These are phyloP conservation scores for Fukomys damarensis DNA, from an alignment of 2,113 vertebrate genomes.

Conservation along the genomic window DNA sequence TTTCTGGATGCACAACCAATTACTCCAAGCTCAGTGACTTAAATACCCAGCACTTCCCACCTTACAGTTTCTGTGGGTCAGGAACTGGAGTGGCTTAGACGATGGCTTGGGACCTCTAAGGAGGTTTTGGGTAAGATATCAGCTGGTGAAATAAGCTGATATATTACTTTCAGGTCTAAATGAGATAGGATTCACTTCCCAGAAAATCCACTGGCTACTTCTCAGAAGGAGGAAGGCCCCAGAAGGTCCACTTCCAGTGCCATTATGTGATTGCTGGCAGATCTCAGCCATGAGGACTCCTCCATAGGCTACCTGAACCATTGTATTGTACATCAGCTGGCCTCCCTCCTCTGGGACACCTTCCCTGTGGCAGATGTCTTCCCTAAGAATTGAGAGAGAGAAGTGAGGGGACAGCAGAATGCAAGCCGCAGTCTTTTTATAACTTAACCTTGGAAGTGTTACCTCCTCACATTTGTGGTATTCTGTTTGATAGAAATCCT, in stretches of 20 bases:
- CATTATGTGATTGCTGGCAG: accelerated
- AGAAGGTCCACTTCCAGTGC: not conserved
- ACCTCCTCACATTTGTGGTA: not conserved
- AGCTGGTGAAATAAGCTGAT: too few relatives aligned
- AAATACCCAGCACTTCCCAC: not conserved
- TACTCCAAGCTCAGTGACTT: not conserved
- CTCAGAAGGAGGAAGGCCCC: not conserved
- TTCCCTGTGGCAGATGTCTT: not conserved
- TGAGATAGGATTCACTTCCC: not conserved
- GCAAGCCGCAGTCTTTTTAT: not conserved
- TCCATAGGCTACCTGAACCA: not conserved
- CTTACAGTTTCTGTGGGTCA: not conserved
- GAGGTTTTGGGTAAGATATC: not conserved
- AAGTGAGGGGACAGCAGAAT: not conserved
- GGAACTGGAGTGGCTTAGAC: not conserved
- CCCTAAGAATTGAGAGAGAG: not conserved
- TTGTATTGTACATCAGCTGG: accelerated
- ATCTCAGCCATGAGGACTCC: too few relatives aligned
- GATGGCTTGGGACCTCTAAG: not conserved
- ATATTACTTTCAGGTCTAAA: not conserved
- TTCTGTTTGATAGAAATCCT: not conserved
- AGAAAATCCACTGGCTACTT: not conserved
- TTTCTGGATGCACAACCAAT: not conserved
- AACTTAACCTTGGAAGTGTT: not conserved
- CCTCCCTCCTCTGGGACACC: too few relatives aligned